Evolutionary conservation across 2,888 invertebrate species (phyloP), one percentile per base, ranked within the genome.

Genomic region (Caenorhabditis panamensis): DNA sequence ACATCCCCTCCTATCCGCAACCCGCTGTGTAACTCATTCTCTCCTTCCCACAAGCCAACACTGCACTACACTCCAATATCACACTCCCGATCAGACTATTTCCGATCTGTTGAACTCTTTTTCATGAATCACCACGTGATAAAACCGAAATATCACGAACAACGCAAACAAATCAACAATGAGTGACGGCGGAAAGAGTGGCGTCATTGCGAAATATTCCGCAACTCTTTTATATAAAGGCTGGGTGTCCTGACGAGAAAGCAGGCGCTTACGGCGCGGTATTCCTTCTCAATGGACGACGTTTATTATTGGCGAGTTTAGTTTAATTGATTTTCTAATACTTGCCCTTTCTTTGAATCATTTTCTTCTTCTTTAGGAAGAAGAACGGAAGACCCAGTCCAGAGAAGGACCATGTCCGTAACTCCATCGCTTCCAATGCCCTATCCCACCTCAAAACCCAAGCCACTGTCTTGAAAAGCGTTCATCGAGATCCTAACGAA

Each of bases 141-240:
- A 68, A 59, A 36, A 24, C n/a, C n/a, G n/a, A 67, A 18, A 41
- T 66, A 54, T 41, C 26, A 44, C 49, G 44, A 61, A 71, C 36
- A 36, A 41, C 53, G 44, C 51, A 66, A 66, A 73, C 51, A 66
- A n/a, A n/a, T n/a, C n/a, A n/a, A 37, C 2, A 28, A 36, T 16
- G 22, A 41, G 41, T 22, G 59, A 58, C 36, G 16, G n/a, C n/a
- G 18, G 49, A 37, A 54, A 20, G 59, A n/a, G n/a, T n/a, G n/a
- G n/a, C n/a, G n/a, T n/a, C 51, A 51, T 64, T 64, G 64, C 66
- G 73, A 73, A 73, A 73, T 66, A 28, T 59, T 59, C 49, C 73
- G 41, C 64, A 73, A 73, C 26, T 6, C 9, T 11, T 63, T 64
- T 51, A 73, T 73, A 73, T 59, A 73, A 73, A 59, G 64, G 59